Evolutionary conservation across 2,888 invertebrate species (phyloP).

Genomic region (Imbricaverruca yamaguchii): DNA sequence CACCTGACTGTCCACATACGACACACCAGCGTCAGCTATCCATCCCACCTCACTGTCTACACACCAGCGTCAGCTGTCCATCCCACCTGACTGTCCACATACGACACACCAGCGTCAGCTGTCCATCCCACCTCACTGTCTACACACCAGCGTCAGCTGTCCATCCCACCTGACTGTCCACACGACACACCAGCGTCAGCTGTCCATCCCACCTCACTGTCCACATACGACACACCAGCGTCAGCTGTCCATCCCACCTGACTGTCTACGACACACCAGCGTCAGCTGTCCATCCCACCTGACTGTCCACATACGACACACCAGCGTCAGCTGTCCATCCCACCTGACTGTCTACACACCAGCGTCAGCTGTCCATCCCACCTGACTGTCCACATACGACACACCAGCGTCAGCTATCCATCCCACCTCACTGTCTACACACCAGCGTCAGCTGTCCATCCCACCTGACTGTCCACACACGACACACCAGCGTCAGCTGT

Average conservation of each 20-base stretch:
- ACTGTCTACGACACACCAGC: no score
- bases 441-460: background rate
- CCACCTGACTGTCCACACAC: background rate
- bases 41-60: background rate
- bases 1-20: no score
- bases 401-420: no score
- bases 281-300: background rate
- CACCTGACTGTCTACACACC: no score
- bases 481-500: no score
- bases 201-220: background rate
- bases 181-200: background rate
- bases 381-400: background rate
- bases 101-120: background rate
- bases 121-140: background rate
- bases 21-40: background rate
- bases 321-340: no score
- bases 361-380: background rate
- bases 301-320: background rate
- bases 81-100: no score
- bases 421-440: no score
- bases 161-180: no score
- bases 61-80: background rate
- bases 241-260: no score
- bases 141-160: background rate
- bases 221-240: background rate